Conservation (phyloP, 2,797 vertebrate species). For the Harpagifer antarcticus region DNA sequence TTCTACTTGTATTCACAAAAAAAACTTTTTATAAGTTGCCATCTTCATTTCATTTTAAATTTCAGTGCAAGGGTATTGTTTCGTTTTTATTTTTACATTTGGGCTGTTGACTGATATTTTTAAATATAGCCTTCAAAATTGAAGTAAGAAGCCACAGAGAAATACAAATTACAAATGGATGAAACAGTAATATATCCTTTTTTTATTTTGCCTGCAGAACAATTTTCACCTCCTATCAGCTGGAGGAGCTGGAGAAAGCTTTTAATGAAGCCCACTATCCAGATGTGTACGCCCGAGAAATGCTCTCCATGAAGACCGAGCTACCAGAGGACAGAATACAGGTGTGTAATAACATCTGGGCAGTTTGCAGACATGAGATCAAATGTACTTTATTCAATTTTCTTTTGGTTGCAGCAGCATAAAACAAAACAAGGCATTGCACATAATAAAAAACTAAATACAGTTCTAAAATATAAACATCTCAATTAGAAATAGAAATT, state of each 20-base stretch:
- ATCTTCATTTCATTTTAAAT: neutral
- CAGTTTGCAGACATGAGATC: neutral
- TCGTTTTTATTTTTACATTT: neutral
- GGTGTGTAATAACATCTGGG: slow-evolving; percentile 76
- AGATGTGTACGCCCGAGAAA: slow-evolving; percentile 96
- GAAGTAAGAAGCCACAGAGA: neutral
- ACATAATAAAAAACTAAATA: too few species aligned
- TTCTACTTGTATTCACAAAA: neutral
- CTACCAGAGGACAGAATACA: slow-evolving; percentile 99
- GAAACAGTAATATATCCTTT: neutral
- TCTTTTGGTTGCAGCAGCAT: too few species aligned
- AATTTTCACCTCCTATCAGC: slow-evolving; percentile 98
- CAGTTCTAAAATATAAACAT: too few species aligned
- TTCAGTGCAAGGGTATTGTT: neutral
- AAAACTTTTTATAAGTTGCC: neutral
- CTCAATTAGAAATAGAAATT: too few species aligned
- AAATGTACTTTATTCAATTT: too few species aligned
- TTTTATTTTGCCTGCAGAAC: slow-evolving; percentile 84
- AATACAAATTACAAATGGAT: neutral
- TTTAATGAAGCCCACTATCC: slow-evolving; percentile 99
- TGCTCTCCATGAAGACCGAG: slow-evolving; percentile 98
- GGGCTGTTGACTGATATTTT: neutral
- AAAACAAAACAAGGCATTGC: too few species aligned
- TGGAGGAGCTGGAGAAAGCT: slow-evolving; percentile 98
- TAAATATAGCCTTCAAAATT: neutral